phyloP scores from a whole-genome alignment of 2,888 invertebrate genomes.

The Mantis religiosa region DNA sequence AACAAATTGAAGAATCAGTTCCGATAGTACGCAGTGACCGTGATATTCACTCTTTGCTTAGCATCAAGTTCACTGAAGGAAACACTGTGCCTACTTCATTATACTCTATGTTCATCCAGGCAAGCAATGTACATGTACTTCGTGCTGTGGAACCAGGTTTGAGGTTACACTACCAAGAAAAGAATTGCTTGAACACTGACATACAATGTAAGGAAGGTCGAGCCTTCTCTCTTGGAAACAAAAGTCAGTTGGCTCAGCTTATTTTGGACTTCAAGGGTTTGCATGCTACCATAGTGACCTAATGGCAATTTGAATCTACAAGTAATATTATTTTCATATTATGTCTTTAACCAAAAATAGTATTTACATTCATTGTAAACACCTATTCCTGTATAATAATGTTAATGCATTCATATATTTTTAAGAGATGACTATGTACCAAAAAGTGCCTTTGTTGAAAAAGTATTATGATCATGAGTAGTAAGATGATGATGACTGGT shows the following conservation, averaged over 20 bases:
- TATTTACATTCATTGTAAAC: too few species aligned
- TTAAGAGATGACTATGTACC: too few species aligned
- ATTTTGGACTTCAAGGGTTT: conserved; percentile 44
- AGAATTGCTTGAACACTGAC: conserved; percentile 39
- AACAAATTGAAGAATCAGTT: conserved; percentile 52
- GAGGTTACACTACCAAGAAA: conserved; percentile 49
- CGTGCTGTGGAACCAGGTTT: conserved; percentile 79
- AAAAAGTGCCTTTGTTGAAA: too few species aligned
- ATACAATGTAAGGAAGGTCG: conserved; percentile 37
- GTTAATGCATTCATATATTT: too few species aligned
- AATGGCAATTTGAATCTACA: background rate
- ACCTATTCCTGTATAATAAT: too few species aligned
- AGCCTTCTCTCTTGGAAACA: conserved; percentile 45
- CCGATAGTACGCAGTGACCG: conserved; percentile 61
- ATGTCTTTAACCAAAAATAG: too few species aligned
- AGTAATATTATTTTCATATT: too few species aligned
- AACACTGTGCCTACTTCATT: conserved; percentile 45
- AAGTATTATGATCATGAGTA: too few species aligned
- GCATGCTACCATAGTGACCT: background rate
- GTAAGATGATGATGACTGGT: too few species aligned
- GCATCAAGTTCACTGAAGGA: conserved; percentile 23
- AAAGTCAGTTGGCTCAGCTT: conserved; percentile 55
- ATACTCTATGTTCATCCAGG: conserved; percentile 66
- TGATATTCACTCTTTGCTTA: conserved; percentile 52
- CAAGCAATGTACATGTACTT: conserved; percentile 64